Conservation (phyloP, 2,797 vertebrate species). For the Sciurus carolinensis region DNA sequence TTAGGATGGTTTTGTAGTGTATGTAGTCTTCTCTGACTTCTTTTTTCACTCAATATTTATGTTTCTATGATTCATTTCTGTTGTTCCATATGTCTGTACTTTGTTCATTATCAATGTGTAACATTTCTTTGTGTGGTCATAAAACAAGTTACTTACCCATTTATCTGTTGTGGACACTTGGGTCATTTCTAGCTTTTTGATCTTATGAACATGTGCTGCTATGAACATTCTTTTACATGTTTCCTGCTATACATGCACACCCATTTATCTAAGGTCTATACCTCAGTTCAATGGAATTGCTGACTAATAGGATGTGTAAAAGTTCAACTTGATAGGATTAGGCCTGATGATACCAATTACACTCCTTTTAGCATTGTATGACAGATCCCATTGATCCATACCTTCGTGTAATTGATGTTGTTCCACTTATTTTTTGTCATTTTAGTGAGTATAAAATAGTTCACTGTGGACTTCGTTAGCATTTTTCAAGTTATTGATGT, state of each 20-base stretch:
- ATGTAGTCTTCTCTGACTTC: constrained; percentile 10
- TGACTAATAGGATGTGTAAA: constrained; percentile 37
- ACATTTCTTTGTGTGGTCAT: constrained; percentile 26
- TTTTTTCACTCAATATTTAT: constrained; percentile 35
- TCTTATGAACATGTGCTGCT: constrained; percentile 8
- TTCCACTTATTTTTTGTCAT: constrained; percentile 55
- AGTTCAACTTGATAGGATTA: neutral
- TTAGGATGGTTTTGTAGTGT: constrained; percentile 27
- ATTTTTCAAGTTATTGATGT: constrained; percentile 47
- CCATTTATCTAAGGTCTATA: constrained; percentile 4
- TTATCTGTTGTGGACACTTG: constrained; percentile 45
- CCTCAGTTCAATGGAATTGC: constrained; percentile 8
- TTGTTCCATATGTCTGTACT: constrained; percentile 22
- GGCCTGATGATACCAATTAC: constrained; percentile 12
- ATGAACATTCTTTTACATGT: constrained; percentile 30
- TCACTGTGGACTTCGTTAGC: constrained; percentile 28
- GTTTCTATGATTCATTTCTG: constrained; percentile 17
- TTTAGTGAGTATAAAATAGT: neutral
- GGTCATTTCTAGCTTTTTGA: constrained; percentile 53
- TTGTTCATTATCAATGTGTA: constrained; percentile 9
- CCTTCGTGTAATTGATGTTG: constrained; percentile 48
- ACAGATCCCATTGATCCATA: neutral
- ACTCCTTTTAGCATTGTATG: constrained; percentile 45
- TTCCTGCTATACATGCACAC: constrained; percentile 1
- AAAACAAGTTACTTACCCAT: constrained; percentile 42